Evolutionary conservation across 2,888 invertebrate species (phyloP).

Genomic region (Augochlorella aurata): DNA sequence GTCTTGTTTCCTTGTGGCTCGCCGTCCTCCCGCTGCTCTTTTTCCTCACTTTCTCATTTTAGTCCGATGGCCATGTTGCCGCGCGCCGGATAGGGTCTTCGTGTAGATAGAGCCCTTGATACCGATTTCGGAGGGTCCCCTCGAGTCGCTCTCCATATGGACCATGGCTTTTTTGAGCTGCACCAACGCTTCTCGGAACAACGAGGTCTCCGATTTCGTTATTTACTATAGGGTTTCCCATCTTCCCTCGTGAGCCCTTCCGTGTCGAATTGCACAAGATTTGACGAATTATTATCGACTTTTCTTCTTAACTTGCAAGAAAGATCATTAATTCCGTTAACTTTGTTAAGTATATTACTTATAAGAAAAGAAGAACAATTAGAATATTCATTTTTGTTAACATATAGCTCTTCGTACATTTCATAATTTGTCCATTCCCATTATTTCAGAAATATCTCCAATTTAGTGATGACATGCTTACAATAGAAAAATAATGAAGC

Average conservation of each 20-base stretch:
- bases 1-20: slow-evolving; percentile 57
- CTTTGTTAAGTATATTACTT: too few relatives aligned
- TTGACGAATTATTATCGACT: background rate
- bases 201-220: slow-evolving; percentile 70
- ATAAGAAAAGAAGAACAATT: too few relatives aligned
- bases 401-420: too few relatives aligned
- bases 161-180: slow-evolving; percentile 45
- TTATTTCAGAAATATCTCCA: too few relatives aligned
- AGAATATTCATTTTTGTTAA: too few relatives aligned
- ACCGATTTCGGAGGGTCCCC: slow-evolving; percentile 57
- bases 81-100: slow-evolving; percentile 40
- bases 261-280: slow-evolving; percentile 35
- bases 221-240: slow-evolving; percentile 60
- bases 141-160: slow-evolving; percentile 67
- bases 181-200: slow-evolving; percentile 62
- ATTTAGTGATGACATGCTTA: too few relatives aligned
- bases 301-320: background rate
- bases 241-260: slow-evolving; percentile 27
- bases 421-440: too few relatives aligned
- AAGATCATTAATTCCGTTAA: too few relatives aligned
- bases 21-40: slow-evolving; percentile 44
- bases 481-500: too few relatives aligned
- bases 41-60: slow-evolving; percentile 50
- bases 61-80: slow-evolving; percentile 45
- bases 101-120: slow-evolving; percentile 58